Percentiles rank a stretch among this genome's conserved stretches.
These are phyloP conservation scores for Lepidocyrtoides sp. DNA, from an alignment of 2,888 invertebrate species.

Conservation along the genomic window DNA sequence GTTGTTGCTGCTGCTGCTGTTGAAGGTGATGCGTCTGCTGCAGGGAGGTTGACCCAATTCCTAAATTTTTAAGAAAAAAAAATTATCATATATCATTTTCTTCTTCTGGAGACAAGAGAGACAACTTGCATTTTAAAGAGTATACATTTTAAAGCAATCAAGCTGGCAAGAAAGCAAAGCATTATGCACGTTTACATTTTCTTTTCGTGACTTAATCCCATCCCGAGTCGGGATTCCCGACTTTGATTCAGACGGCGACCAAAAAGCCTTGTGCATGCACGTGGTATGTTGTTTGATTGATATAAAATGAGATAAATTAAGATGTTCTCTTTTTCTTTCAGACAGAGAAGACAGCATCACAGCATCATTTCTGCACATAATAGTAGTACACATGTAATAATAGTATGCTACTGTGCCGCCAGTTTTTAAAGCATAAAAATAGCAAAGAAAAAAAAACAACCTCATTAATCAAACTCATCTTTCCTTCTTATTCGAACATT, in stretches of 20 bases:
- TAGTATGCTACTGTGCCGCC: no score
- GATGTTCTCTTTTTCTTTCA: neutral
- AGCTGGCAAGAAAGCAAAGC: neutral
- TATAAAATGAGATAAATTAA: slow-evolving; percentile 36
- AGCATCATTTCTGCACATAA: no score
- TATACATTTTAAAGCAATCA: neutral
- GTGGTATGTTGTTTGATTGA: neutral
- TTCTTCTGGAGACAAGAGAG: no score
- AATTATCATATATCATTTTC: no score
- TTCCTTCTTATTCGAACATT: neutral
- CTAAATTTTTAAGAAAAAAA: neutral
- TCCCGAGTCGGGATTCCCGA: no score
- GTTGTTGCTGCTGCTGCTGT: slow-evolving; percentile 1
- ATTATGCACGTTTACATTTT: no score
- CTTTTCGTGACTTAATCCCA: neutral
- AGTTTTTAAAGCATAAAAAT: no score
- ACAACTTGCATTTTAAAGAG: neutral
- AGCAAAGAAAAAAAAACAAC: neutral
- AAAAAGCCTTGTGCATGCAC: no score
- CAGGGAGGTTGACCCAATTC: slow-evolving; percentile 59
- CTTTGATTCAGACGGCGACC: no score
- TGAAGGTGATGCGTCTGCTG: neutral
- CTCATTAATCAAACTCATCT: slow-evolving; percentile 12
- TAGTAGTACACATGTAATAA: no score
- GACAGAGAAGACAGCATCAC: neutral